Evolutionary conservation across 2,113 vertebrate species (phyloP), one percentile per base, ranked within the genome.

Genomic region (Campylomormyrus tamandua): DNA sequence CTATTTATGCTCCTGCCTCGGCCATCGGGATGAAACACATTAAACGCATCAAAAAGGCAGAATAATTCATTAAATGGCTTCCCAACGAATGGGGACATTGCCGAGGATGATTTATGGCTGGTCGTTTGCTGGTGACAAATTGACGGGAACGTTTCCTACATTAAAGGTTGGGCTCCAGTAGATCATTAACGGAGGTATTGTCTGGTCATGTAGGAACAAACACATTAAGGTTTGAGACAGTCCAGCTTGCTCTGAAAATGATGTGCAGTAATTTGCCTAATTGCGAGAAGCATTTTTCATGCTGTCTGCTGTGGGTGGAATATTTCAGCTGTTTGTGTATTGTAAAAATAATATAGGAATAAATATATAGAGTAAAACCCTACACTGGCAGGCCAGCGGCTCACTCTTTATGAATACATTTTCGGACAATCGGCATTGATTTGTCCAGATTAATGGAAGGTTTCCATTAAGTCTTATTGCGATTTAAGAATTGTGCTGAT

Each of bases 201-300:
- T 74, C 83, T 84, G 83, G 83, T 84, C 42, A 48, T 84, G 83
- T 48, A 84, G 83, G 39, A 87, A 53, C 85, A 52, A 53, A 53
- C 49, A 87, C 49, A 53, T 87, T 52, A 52, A 27, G 74, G n/a
- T 56, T 90, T 90, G 19, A 87, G 91, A 93, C 92, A 92, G 35
- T 90, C 74, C 89, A 90, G 90, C 91, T 91, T 92, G 91, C 24
- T 89, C 77, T 90, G 90, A 53, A 93, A 94, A 94, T 92, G 89
- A 92, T 89, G 92, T 91, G 90, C 90, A 92, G 87, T 70, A 88
- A 90, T 93, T 93, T 91, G 50, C 56, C 56, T 86, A 87, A 90
- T 90, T 53, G 56, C 87, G 89, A 92, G 53, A 92, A 91, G 90
- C 91, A 91, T 92, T 91, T 74, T 88, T 92, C 89, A 66, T 42